Conservation (phyloP, 2,113 vertebrate species). For the Brachypodius melanocephalos region DNA sequence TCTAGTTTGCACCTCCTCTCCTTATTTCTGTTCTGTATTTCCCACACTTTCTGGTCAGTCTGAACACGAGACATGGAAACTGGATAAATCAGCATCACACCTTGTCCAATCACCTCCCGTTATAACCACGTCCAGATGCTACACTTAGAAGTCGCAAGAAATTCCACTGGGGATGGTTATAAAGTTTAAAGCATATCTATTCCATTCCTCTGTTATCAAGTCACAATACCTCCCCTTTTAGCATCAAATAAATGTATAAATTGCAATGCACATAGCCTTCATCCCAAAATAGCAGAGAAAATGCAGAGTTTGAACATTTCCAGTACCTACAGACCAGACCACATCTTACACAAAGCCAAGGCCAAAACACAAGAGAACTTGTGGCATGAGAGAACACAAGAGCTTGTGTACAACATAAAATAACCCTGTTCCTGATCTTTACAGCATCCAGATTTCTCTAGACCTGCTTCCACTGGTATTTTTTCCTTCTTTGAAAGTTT, state of each 20-base stretch:
- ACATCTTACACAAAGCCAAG: background rate
- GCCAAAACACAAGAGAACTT: background rate
- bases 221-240: background rate
- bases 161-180: background rate
- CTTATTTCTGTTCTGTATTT: conserved; percentile 11
- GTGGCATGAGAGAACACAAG: background rate
- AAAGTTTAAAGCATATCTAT: background rate
- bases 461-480: background rate
- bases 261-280: background rate
- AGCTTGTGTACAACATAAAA: too few relatives aligned
- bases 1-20: background rate
- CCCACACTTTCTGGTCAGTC: conserved; percentile 5
- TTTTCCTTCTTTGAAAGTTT: background rate
- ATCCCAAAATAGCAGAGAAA: background rate
- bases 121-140: background rate
- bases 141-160: background rate
- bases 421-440: background rate
- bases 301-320: background rate
- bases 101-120: background rate
- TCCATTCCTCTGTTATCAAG: background rate
- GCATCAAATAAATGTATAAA: background rate
- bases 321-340: background rate
- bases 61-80: background rate
- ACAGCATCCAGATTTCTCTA: background rate
- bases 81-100: conserved; percentile 6